Base-by-base conservation (phyloP, 2,113 vertebrate genomes). In the Podocnemis expansa region DNA sequence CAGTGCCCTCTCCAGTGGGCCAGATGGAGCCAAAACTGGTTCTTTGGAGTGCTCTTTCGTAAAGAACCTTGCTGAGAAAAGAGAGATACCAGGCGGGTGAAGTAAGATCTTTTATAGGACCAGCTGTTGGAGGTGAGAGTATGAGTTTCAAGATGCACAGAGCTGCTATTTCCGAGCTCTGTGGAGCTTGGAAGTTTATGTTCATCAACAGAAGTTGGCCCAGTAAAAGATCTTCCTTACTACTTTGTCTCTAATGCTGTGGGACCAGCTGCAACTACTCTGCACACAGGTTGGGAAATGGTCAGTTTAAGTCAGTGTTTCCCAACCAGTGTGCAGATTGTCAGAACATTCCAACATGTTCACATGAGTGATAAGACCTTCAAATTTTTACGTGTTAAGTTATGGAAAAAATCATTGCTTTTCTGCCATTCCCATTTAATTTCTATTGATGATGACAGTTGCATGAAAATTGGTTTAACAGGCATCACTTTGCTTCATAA, bases 391-490 rank as follows among this genome's bases (percentile, higher is more conserved):
- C 60, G 14, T 47, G 89, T 83, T 51, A 78, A 85, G 16, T 47
- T 81, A n/a, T 14, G 43, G 10, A 41, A 70, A 0, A 27, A 4
- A 6, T 75, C 24, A 25, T 75, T 76, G 29, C 47, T 38, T 0
- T 88, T 88, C 78, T 21, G 52, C 0, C 0, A 3, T 55, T 47
- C 4, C 0, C 1, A 2, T 80, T 45, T 73, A 76, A 54, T 0
- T 92, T 27, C 17, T 83, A 0, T 55, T 88, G 78, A 34, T 88
- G 7, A 6, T 90, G 79, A 63, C 45, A 10, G 41, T 11, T 21
- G 34, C 49, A 60, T 78, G 54, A 19, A 70, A 82, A 49, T 76
- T 45, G 11, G 8, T 25, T 84, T 70, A 91, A 22, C 5, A 70
- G 24, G 9, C 85, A 52, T 54, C 82, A 82, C 45, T 27, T 12